A percentile compares a stretch with the other conserved stretches of the same genome.
Evolutionary conservation across 2,797 vertebrate genomes (phyloP).

Genomic region (Brachymystax lenok): DNA sequence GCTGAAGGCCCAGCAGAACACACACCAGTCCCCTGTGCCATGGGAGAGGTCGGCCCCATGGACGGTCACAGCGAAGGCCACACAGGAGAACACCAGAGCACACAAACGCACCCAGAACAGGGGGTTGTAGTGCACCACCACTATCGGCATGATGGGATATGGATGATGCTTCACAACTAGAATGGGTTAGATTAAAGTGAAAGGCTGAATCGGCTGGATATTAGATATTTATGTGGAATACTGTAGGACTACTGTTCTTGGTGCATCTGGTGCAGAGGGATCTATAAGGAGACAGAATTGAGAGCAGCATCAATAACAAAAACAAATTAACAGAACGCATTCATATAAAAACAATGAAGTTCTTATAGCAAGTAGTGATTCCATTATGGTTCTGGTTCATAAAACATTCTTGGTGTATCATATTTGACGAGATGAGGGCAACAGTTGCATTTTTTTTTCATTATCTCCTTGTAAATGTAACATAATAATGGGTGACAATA

Average conservation of each 20-base stretch:
- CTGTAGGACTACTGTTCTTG: neutral
- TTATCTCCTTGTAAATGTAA: neutral
- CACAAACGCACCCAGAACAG: slow-evolving; percentile 83
- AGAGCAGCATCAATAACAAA: neutral
- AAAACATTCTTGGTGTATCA: neutral
- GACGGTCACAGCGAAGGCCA: slow-evolving; percentile 85
- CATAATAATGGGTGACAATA: neutral
- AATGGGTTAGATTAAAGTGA: neutral
- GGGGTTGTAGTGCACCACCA: slow-evolving; percentile 71
- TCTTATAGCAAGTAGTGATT: neutral
- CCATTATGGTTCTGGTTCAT: too few species aligned
- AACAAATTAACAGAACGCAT: neutral
- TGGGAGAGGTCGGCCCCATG: slow-evolving; percentile 52
- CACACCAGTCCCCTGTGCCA: slow-evolving; percentile 81
- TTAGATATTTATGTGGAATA: slow-evolving; percentile 2
- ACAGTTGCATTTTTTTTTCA: neutral
- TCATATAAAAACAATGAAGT: neutral
- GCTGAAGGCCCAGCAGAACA: slow-evolving; percentile 92
- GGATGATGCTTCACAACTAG: neutral
- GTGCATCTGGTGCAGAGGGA: slow-evolving; percentile 10
- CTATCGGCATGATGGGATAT: slow-evolving; percentile 63
- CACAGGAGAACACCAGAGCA: slow-evolving; percentile 79
- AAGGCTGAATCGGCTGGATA: neutral
- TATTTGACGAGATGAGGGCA: slow-evolving; percentile 33
- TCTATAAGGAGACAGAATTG: slow-evolving; percentile 36